Conservation (phyloP, 2,113 vertebrate species). For the Nicator chloris region DNA sequence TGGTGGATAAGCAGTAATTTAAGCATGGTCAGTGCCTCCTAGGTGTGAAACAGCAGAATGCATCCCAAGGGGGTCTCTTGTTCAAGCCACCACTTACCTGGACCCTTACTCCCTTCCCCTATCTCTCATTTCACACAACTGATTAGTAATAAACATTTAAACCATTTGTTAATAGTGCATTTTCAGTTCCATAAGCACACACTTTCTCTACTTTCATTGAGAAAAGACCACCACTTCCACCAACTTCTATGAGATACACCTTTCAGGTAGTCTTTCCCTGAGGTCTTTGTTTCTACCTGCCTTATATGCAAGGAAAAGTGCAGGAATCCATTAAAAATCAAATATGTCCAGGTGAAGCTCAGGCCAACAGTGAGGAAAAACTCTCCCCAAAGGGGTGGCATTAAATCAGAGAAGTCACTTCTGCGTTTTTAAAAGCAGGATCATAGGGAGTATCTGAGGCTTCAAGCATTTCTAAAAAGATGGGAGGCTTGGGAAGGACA, state of each 20-base stretch:
- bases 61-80: neutral
- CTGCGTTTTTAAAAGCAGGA: neutral
- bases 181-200: neutral
- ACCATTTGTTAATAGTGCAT: neutral
- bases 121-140: neutral
- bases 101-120: neutral
- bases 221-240: neutral
- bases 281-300: neutral
- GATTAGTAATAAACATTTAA: neutral
- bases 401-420: neutral
- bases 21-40: neutral
- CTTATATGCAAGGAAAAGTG: neutral
- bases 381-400: neutral
- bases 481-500: neutral
- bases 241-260: neutral
- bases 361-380: neutral
- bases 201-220: neutral
- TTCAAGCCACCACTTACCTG: neutral
- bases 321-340: neutral
- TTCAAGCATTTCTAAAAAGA: neutral
- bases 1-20: neutral
- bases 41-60: neutral
- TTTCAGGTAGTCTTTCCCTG: neutral
- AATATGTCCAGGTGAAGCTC: neutral
- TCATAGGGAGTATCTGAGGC: neutral